Conservation (phyloP, 2,797 vertebrate genomes). For the Euphonia xanthogaster region DNA sequence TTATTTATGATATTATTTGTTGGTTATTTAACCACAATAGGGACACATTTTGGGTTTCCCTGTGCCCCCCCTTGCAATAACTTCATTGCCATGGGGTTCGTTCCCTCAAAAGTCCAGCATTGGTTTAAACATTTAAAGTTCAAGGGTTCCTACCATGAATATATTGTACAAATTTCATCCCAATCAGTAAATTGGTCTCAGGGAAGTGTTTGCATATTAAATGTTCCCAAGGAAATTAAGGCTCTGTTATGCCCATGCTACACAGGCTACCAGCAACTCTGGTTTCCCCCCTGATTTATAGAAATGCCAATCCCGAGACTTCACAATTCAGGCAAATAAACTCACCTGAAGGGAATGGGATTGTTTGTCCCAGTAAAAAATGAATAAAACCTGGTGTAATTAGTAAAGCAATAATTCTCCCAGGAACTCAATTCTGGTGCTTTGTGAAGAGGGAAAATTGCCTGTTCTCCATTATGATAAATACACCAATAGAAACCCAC, state of each 20-base stretch:
- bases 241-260: not conserved
- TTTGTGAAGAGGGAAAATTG: not conserved
- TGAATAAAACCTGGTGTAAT: not conserved
- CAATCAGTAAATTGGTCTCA: not conserved
- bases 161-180: not conserved
- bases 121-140: not conserved
- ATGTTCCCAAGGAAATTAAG: not conserved
- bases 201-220: not conserved
- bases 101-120: not conserved
- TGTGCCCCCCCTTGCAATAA: not conserved
- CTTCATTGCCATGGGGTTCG: not conserved
- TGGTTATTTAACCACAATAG: not conserved
- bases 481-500: not conserved
- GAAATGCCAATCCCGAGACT: not conserved
- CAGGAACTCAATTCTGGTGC: not conserved
- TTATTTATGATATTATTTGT: not conserved
- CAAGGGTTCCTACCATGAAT: not conserved
- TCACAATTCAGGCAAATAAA: not conserved
- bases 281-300: not conserved
- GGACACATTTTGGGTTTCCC: not conserved
- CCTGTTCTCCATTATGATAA: not conserved
- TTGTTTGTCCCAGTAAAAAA: not conserved
- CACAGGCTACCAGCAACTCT: not conserved
- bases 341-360: not conserved
- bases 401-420: not conserved